Conservation (phyloP, 2,888 invertebrate species). For the Suillia variegata region DNA sequence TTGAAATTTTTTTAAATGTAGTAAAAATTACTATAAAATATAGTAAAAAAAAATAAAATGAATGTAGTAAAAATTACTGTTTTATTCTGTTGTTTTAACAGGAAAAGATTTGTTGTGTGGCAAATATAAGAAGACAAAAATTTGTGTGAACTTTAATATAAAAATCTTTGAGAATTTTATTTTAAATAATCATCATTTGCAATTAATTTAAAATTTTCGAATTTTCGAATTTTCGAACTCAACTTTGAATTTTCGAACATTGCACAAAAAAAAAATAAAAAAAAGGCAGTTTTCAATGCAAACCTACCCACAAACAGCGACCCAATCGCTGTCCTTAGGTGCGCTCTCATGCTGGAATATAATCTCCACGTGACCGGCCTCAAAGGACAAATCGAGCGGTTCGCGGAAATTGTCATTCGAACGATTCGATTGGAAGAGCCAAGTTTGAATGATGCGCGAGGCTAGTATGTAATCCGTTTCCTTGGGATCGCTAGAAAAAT, state of each 20-base stretch:
- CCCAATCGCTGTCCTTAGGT: conserved; percentile 55
- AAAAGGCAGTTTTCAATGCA: neutral
- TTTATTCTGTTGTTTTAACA: too few species aligned
- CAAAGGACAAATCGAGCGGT: conserved; percentile 57
- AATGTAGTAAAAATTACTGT: too few species aligned
- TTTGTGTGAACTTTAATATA: too few species aligned
- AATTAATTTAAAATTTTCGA: neutral
- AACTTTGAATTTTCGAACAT: neutral
- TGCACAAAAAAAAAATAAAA: neutral
- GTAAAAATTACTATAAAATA: too few species aligned
- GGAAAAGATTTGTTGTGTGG: too few species aligned
- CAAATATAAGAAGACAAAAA: too few species aligned
- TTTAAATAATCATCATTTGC: too few species aligned
- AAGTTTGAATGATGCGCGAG: conserved; percentile 60
- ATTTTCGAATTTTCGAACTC: neutral
- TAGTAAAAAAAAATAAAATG: too few species aligned
- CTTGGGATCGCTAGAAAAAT: conserved; percentile 51
- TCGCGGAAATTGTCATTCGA: conserved; percentile 58
- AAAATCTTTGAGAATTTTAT: too few species aligned
- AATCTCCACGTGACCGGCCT: conserved; percentile 60
- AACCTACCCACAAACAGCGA: conserved; percentile 60
- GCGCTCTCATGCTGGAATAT: conserved; percentile 60
- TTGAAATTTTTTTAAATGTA: too few species aligned
- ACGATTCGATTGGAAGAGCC: conserved; percentile 60
- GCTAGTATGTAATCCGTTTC: conserved; percentile 59